These are phyloP conservation scores for Carettochelys insculpta DNA, from an alignment of 2,113 vertebrate genomes.

Conservation along the genomic window DNA sequence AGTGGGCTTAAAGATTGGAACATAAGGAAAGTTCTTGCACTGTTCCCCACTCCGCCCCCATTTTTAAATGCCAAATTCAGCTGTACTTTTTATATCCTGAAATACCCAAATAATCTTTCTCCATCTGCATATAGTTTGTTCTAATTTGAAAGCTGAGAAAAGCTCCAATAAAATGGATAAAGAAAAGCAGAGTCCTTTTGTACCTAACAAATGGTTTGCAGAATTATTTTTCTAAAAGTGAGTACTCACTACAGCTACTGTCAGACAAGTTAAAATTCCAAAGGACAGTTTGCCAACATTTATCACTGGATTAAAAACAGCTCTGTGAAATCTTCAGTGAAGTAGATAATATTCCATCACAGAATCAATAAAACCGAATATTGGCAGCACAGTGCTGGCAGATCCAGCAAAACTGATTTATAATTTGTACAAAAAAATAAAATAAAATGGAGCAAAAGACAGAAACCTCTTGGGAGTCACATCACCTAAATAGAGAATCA, in stretches of 20 bases:
- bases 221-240: neutral
- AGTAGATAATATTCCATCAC: neutral
- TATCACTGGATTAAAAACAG: neutral
- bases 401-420: neutral
- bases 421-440: neutral
- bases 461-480: neutral
- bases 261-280: neutral
- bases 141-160: neutral
- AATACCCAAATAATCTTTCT: neutral
- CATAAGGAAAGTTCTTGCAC: neutral
- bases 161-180: neutral
- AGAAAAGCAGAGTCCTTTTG: neutral
- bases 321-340: neutral
- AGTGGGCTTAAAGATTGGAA: neutral
- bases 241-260: neutral
- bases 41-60: neutral
- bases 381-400: neutral
- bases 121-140: neutral
- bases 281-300: neutral
- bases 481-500: neutral
- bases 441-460: neutral
- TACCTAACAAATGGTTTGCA: neutral
- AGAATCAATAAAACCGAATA: neutral
- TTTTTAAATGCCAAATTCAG: neutral
- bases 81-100: neutral